Conservation (phyloP, 2,888 invertebrate species). For the Leptodirus hochenwartii region DNA sequence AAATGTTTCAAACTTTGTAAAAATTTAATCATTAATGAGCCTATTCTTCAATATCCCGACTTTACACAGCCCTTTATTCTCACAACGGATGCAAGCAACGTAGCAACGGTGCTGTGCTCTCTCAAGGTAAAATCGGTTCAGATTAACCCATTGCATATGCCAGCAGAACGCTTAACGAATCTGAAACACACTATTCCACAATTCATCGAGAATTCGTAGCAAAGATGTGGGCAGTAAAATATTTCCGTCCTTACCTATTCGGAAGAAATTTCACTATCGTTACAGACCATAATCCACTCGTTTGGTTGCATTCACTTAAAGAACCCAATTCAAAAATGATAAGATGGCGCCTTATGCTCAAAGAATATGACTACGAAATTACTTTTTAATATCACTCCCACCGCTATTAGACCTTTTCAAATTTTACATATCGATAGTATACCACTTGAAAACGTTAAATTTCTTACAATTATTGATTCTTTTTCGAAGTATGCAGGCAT, state of each 20-base stretch:
- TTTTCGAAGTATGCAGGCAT: too few species aligned
- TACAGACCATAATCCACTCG: conserved; percentile 19
- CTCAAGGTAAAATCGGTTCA: conserved; percentile 12
- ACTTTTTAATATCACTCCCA: conserved; percentile 3
- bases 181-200: conserved; percentile 10
- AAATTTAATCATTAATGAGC: conserved; percentile 8
- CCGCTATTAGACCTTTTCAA: conserved; percentile 3
- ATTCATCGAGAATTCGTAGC: conserved; percentile 12
- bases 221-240: conserved; percentile 10
- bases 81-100: conserved; percentile 16
- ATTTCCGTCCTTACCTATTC: conserved; percentile 12
- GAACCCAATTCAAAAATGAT: conserved; percentile 16
- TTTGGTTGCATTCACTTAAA: conserved; percentile 14
- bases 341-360: conserved; percentile 17
- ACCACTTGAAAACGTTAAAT: conserved; percentile 2
- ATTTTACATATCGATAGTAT: conserved; percentile 1
- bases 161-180: conserved; percentile 14
- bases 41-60: conserved; percentile 14
- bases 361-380: conserved; percentile 17
- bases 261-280: conserved; percentile 16
- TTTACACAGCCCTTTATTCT: conserved; percentile 15
- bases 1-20: conserved; percentile 10
- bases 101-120: conserved; percentile 15
- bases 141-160: conserved; percentile 17
- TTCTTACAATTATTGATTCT: neutral